phyloP scores from a whole-genome alignment of 2,888 invertebrate genomes.

The Oscheius sp. region DNA sequence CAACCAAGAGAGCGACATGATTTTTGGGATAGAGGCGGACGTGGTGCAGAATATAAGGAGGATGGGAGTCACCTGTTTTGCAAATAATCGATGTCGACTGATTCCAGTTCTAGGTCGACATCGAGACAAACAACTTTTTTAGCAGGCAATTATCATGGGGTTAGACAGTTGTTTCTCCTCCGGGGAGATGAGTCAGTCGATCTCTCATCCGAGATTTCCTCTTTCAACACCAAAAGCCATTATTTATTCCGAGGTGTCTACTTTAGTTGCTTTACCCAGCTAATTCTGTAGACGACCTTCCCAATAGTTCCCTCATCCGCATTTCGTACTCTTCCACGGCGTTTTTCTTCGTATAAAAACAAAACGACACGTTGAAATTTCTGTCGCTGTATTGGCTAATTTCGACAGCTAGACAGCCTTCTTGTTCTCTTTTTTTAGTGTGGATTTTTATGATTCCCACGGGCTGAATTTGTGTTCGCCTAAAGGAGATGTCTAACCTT shows the following conservation, averaged over 20 bases:
- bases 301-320: not conserved
- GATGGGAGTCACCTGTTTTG: conserved; percentile 13
- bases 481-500: not conserved
- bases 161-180: not conserved
- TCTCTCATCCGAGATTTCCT: not conserved
- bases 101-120: conserved; percentile 9
- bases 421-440: not conserved
- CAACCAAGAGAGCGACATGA: not conserved
- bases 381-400: conserved; percentile 3
- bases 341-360: not conserved
- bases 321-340: conserved; percentile 5
- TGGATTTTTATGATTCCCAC: conserved; percentile 14
- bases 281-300: too few relatives aligned
- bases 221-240: not conserved
- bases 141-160: not conserved
- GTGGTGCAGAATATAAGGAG: conserved; percentile 1
- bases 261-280: too few relatives aligned
- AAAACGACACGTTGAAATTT: conserved; percentile 10
- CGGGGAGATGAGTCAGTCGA: not conserved
- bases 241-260: not conserved
- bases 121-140: conserved; percentile 12
- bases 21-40: not conserved
- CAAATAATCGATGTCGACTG: conserved; percentile 9
- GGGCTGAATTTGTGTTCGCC: not conserved
- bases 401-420: conserved; percentile 1